These are phyloP conservation scores for Ips typographus DNA, from an alignment of 1,140 invertebrate genomes.

Conservation along the genomic window DNA sequence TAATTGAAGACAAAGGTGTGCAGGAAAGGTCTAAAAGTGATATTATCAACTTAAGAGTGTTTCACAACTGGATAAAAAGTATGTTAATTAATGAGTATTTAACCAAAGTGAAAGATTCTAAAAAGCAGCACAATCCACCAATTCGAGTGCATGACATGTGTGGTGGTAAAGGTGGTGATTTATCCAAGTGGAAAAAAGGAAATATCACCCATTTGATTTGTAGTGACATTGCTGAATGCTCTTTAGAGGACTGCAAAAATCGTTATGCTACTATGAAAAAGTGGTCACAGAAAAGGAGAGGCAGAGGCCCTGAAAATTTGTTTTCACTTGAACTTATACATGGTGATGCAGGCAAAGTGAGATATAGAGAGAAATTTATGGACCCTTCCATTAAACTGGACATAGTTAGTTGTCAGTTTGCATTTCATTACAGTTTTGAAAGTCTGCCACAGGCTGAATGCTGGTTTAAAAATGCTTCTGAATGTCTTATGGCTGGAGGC, in stretches of 20 bases:
- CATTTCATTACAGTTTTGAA: conserved; percentile 96
- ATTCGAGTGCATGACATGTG: conserved; percentile 73
- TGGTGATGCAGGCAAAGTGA: conserved; percentile 87
- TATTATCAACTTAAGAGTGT: conserved; percentile 93
- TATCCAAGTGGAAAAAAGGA: conserved; percentile 92
- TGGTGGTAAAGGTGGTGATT: conserved; percentile 98
- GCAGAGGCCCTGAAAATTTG: conserved; percentile 39
- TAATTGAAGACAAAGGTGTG: conserved; percentile 77
- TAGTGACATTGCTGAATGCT: conserved; percentile 91
- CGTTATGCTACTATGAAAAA: conserved; percentile 65
- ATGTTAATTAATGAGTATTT: conserved; percentile 83
- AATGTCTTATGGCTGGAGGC: conserved; percentile 84
- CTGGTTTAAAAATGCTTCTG: conserved; percentile 91
- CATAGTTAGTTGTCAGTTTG: conserved; percentile 96
- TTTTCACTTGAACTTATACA: conserved; percentile 91
- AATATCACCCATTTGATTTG: conserved; percentile 86
- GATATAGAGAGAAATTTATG: conserved; percentile 69
- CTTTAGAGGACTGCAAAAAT: conserved; percentile 81
- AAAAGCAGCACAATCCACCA: conserved; percentile 60
- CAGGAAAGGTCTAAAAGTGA: conserved; percentile 78
- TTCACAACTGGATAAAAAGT: conserved; percentile 99
- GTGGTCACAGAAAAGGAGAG: conserved; percentile 50
- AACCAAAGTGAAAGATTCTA: conserved; percentile 62
- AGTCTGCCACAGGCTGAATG: conserved; percentile 85
- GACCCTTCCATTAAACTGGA: conserved; percentile 80